A percentile compares a stretch with the other conserved stretches of the same genome.
These are phyloP conservation scores for Gymnothorax reevesii DNA, from an alignment of 2,797 vertebrate genomes.

Conservation along the genomic window DNA sequence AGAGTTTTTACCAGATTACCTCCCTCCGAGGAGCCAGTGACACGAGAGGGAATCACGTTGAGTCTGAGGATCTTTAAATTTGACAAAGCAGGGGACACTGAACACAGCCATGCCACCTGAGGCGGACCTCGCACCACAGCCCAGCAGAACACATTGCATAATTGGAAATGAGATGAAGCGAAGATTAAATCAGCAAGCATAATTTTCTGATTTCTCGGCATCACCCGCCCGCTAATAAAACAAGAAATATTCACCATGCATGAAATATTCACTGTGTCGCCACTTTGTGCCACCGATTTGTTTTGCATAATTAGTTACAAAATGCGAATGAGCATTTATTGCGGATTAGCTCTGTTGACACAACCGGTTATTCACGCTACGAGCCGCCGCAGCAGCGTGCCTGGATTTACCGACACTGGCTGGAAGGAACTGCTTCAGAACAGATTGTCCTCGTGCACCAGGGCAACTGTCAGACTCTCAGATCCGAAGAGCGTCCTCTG, in stretches of 20 bases:
- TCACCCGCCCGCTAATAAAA: background rate
- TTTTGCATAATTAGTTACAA: slow-evolving; percentile 12
- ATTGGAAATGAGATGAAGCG: background rate
- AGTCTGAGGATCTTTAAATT: background rate
- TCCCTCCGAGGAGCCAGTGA: background rate
- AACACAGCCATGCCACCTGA: background rate
- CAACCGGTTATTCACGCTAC: slow-evolving; percentile 26
- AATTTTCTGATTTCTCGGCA: background rate
- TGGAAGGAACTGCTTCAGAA: background rate
- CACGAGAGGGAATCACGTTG: background rate
- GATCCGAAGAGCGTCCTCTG: background rate
- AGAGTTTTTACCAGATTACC: background rate
- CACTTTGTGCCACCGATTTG: background rate
- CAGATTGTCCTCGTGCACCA: background rate
- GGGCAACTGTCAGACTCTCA: background rate
- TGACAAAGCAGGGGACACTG: background rate
- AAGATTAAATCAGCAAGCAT: background rate
- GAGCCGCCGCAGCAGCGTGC: slow-evolving; percentile 13
- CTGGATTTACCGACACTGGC: background rate
- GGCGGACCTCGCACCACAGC: background rate
- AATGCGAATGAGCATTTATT: slow-evolving; percentile 26
- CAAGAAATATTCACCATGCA: slow-evolving; percentile 2
- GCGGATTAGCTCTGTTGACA: slow-evolving; percentile 23
- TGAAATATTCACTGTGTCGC: background rate
- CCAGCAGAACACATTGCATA: background rate